phyloP scores from a whole-genome alignment of 2,797 vertebrate genomes.

The Poeciliopsis turneri region DNA sequence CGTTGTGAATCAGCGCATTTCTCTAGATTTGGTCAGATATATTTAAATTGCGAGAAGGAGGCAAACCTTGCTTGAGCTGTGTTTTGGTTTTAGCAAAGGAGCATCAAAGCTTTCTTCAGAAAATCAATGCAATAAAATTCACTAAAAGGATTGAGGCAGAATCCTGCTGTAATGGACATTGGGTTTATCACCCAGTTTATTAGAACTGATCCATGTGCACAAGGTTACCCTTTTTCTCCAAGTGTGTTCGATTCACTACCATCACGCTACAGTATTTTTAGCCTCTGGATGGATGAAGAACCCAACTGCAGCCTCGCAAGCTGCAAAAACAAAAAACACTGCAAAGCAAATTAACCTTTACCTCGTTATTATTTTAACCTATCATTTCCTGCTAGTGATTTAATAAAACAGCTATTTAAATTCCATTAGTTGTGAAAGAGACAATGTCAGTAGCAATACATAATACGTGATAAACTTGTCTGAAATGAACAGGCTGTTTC shows the following conservation, averaged over 20 bases:
- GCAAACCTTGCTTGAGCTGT: slow-evolving; percentile 22
- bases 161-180: not conserved
- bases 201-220: not conserved
- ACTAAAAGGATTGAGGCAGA: slow-evolving; percentile 1
- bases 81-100: slow-evolving; percentile 28
- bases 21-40: slow-evolving; percentile 46
- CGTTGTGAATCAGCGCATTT: slow-evolving; percentile 71
- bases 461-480: not conserved
- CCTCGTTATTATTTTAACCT: not conserved
- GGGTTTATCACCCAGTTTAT: not conserved
- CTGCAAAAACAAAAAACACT: not conserved
- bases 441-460: not conserved
- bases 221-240: not conserved
- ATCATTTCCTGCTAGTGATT: not conserved
- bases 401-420: not conserved
- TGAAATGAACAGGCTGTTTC: not conserved
- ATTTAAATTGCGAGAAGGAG: slow-evolving; percentile 44
- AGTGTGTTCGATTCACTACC: not conserved
- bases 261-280: not conserved
- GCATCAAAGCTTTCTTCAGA: slow-evolving; percentile 20
- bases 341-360: not conserved
- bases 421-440: not conserved
- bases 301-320: not conserved
- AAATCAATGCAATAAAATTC: slow-evolving; percentile 6
- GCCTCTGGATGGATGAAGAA: not conserved